Evolutionary conservation across 2,888 invertebrate species (phyloP), one percentile per base, ranked within the genome.

Genomic region (Mythimna vitellina): DNA sequence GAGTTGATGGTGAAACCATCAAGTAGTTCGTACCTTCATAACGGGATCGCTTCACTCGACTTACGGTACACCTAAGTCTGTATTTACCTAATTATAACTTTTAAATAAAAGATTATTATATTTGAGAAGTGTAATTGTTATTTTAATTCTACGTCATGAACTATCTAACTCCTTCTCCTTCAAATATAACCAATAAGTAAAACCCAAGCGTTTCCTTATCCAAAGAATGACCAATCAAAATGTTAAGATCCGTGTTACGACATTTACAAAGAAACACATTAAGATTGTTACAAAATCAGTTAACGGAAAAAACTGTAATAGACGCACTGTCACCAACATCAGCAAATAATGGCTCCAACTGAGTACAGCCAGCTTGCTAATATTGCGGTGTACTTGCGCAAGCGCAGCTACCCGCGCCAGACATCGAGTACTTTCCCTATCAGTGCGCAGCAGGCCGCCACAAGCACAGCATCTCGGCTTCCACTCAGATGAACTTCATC

Each of bases 371-470:
- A 56, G 54, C 68, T 69, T 53, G 76, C 80, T 76, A 81, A 82
- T 69, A 76, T 81, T 82, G 73, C 80, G 62, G 25, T 53, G 35
- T n/a, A 60, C 56, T 82, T 83, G 82, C 83, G 83, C 83, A 83
- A 82, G 73, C 66, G 75, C 78, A 69, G 46, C 38, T 63, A 66
- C 35, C 46, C 65, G 62, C 32, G 32, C 20, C 42, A n/a, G 22
- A 53, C 32, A 65, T 63, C 57, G 68, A 57, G 61, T 46, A 71
- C 81, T 81, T 82, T 82, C 78, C 56, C 69, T 29, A 66, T 0
- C 75, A 81, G 81, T 82, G 65, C 29, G 32, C 66, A 61, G 35
- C 54, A 78, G 75, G 20, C 82, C 49, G 78, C 51, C 63, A 35
- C 53, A 17, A 38, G 64, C 58, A 66, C 70, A 67, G 70, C 78